Percentiles rank a stretch among this genome's conserved stretches.
These are phyloP conservation scores for Junonia oenone DNA, from an alignment of 2,888 invertebrate species.

Conservation along the genomic window DNA sequence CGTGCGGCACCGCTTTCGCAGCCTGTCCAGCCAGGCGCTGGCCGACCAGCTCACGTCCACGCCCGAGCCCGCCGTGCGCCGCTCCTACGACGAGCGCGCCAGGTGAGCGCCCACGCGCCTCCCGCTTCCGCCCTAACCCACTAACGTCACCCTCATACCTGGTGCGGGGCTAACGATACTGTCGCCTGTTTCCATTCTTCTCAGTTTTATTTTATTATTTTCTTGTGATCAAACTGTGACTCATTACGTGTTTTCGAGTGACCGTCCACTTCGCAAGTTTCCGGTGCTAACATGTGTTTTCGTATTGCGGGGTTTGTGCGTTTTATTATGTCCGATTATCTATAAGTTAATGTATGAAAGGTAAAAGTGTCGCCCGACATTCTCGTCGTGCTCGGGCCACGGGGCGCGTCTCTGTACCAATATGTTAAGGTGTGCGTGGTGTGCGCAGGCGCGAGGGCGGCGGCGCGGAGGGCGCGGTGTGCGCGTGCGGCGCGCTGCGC, in stretches of 20 bases:
- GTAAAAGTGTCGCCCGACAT: too few species aligned
- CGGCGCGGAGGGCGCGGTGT: constrained; percentile 40
- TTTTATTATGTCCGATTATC: background rate
- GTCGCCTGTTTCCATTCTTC: constrained; percentile 17
- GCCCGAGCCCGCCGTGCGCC: constrained; percentile 47
- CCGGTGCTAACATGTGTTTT: background rate
- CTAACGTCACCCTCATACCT: constrained; percentile 14
- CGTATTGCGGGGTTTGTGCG: background rate
- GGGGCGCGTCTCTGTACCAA: constrained; percentile 16
- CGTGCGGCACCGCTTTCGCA: constrained; percentile 50
- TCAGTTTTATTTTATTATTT: background rate
- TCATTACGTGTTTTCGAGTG: background rate
- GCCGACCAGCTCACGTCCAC: constrained; percentile 49
- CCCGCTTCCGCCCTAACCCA: constrained; percentile 18
- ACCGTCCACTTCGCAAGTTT: background rate
- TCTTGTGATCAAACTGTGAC: background rate
- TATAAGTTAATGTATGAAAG: too few species aligned
- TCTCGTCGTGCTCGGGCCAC: too few species aligned
- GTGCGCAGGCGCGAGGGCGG: constrained; percentile 22
- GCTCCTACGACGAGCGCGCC: constrained; percentile 59
- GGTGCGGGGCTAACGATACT: constrained; percentile 22
- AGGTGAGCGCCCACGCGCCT: constrained; percentile 44
- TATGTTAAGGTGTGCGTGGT: constrained; percentile 22
- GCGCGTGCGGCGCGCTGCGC: constrained; percentile 44
- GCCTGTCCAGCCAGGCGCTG: constrained; percentile 48